A percentile compares a stretch with the other conserved stretches of the same genome.
These are phyloP conservation scores for Apotomis capreana DNA, from an alignment of 2,888 invertebrate genomes.

Conservation along the genomic window DNA sequence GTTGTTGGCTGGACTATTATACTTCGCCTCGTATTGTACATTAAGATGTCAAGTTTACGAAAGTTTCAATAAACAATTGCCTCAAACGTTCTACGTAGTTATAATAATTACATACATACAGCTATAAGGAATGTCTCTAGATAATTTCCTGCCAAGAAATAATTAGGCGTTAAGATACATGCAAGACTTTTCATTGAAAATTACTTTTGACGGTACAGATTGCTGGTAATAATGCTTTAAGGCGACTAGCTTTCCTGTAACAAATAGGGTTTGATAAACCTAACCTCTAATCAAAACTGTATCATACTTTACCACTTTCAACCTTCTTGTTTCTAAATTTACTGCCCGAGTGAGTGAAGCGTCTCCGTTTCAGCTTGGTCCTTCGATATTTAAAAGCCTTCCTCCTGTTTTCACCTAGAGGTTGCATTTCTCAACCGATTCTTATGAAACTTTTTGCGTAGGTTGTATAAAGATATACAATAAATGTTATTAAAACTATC, in stretches of 20 bases:
- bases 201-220: slow-evolving; percentile 45
- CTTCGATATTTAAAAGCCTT: too few species aligned
- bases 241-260: slow-evolving; percentile 46
- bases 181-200: slow-evolving; percentile 41
- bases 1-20: slow-evolving; percentile 18
- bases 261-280: slow-evolving; percentile 13
- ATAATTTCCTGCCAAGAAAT: slow-evolving; percentile 50
- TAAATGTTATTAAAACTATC: too few species aligned
- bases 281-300: slow-evolving; percentile 23
- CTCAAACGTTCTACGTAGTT: neutral
- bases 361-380: too few species aligned
- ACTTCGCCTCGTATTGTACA: neutral
- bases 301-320: neutral
- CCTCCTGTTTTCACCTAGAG: too few species aligned
- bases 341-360: too few species aligned
- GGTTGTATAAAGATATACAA: too few species aligned
- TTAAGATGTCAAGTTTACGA: slow-evolving; percentile 12
- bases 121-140: slow-evolving; percentile 46
- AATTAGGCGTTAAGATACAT: slow-evolving; percentile 47
- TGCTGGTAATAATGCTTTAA: slow-evolving; percentile 47
- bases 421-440: too few species aligned
- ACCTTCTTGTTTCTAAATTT: neutral
- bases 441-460: too few species aligned
- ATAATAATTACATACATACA: neutral
- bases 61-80: neutral